Evolutionary conservation across 2,888 invertebrate genomes (phyloP), one percentile per base, ranked within the genome.

Genomic region (Geophilus truncorum): DNA sequence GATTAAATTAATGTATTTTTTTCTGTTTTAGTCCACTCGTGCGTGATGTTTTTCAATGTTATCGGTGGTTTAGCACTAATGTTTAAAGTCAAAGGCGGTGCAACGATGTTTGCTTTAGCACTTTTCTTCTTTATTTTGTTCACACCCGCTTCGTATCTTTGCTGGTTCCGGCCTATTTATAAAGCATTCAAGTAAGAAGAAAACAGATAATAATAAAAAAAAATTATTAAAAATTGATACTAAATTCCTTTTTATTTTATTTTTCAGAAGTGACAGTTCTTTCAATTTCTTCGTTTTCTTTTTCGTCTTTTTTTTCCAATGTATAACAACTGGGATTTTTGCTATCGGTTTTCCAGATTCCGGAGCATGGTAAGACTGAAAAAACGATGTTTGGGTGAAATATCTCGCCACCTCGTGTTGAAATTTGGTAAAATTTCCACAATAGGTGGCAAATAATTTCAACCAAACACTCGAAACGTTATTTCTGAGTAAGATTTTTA

Each of bases 241-340:
- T 77, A 81, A 82, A n/a, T n/a, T n/a, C n/a, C n/a, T n/a, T n/a
- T n/a, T n/a, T n/a, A n/a, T n/a, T n/a, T n/a, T 83, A 82, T 83
- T 83, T 86, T 88, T 79, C 88, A 93, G 98, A 86, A 96, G 94
- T 86, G 99, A 99, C 89, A 98, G 97, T 84, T 98, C 98, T 2
- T 97, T 99, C 90, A 99, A 98, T 89, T 99, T 99, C 87, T 98
- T 99, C 95, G 95, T 98, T 80, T 99, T 97, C 90, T 99, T 99
- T 91, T 97, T 99, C 87, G 94, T 99, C 85, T 98, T 98, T 89
- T 94, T 97, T 89, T 94, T 97, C 88, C 97, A 98, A 92, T 93
- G 94, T 86, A 89, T 97, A 81, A 92, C 97, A 81, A 93, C 95
- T 32, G 88, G 95, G 81, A 91, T 97, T 79, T 95, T 97, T 89